Evolutionary conservation across 1,140 invertebrate species (phyloP).

Genomic region (roundworm (Caenorhabditis elegans)): DNA sequence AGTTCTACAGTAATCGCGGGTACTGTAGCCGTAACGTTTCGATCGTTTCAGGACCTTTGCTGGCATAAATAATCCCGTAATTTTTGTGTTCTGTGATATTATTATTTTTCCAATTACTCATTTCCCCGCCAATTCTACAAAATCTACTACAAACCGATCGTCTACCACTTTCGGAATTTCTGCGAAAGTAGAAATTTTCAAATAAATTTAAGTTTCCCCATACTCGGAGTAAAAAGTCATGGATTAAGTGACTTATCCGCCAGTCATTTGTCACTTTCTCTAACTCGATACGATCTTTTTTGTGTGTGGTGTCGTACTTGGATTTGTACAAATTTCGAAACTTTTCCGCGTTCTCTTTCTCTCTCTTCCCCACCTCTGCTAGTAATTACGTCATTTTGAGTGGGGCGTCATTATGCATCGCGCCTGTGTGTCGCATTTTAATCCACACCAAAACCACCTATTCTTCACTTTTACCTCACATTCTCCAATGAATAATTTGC

Average conservation of each 20-base stretch:
- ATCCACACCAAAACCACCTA: constrained; percentile 20
- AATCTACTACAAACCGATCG: too few relatives aligned
- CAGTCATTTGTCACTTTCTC: constrained; percentile 27
- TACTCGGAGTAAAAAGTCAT: neutral
- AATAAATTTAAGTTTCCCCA: too few relatives aligned
- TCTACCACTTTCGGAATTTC: too few relatives aligned
- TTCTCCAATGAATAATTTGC: neutral
- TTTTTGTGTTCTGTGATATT: too few relatives aligned
- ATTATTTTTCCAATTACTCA: too few relatives aligned
- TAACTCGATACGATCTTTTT: constrained; percentile 16
- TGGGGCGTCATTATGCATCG: constrained; percentile 6
- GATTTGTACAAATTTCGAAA: neutral
- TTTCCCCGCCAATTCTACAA: too few relatives aligned
- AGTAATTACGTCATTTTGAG: neutral
- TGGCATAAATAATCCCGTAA: too few relatives aligned
- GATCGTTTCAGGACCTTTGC: too few relatives aligned
- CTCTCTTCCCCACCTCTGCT: neutral
- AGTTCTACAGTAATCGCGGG: too few relatives aligned
- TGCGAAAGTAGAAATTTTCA: too few relatives aligned
- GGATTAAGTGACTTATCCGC: neutral
- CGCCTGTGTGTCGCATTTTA: neutral
- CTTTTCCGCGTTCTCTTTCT: too few relatives aligned
- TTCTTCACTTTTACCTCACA: constrained; percentile 13
- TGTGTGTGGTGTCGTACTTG: neutral
- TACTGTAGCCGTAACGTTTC: too few relatives aligned